phyloP scores from a whole-genome alignment of 2,888 invertebrate genomes.

The Oxystoma pomonae region DNA sequence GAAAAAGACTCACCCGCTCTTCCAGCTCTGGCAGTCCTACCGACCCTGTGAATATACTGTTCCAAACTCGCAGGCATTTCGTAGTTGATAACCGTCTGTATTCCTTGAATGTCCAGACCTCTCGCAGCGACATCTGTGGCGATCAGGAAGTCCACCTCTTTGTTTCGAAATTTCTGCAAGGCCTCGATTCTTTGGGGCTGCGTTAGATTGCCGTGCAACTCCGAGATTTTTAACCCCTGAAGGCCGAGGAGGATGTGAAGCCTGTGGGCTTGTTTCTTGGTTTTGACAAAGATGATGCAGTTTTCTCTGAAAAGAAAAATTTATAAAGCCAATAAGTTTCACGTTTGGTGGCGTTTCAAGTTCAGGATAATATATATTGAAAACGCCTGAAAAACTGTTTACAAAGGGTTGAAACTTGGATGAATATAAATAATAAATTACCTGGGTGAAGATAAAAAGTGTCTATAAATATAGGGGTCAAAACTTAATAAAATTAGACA shows the following conservation, averaged over 20 bases:
- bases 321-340: no score
- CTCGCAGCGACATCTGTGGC: slow-evolving; percentile 92
- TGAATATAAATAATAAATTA: no score
- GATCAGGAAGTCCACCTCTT: slow-evolving; percentile 72
- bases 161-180: slow-evolving; percentile 81
- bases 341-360: no score
- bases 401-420: no score
- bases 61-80: slow-evolving; percentile 91
- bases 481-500: no score
- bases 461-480: no score
- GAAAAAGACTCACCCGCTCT: slow-evolving; percentile 49
- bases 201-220: slow-evolving; percentile 94
- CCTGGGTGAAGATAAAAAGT: no score
- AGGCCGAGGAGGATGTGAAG: slow-evolving; percentile 89
- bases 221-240: slow-evolving; percentile 79
- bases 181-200: slow-evolving; percentile 93
- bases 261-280: slow-evolving; percentile 92
- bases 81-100: slow-evolving; percentile 96
- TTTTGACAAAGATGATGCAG: slow-evolving; percentile 94
- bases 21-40: slow-evolving; percentile 25
- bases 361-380: no score
- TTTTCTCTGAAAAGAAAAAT: slow-evolving; percentile 58
- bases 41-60: slow-evolving; percentile 81
- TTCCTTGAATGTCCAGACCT: slow-evolving; percentile 95
- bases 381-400: no score